A percentile compares a stretch with the other conserved stretches of the same genome.
These are phyloP conservation scores for Corbicula japonica DNA, from an alignment of 2,888 invertebrate genomes.

Conservation along the genomic window DNA sequence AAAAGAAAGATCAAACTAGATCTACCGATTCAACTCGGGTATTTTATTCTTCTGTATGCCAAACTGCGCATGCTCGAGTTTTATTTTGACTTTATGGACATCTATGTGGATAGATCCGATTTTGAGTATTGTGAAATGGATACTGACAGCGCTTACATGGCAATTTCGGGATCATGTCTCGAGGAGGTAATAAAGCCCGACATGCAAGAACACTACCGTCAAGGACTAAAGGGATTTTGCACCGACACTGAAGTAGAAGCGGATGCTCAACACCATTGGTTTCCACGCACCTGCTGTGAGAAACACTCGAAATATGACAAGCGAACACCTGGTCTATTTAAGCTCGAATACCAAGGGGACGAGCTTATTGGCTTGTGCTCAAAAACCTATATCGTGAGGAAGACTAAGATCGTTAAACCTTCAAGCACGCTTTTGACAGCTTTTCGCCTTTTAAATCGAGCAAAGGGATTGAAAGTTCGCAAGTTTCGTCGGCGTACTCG, in stretches of 20 bases:
- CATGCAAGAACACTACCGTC: conserved; percentile 21
- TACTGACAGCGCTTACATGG: conserved; percentile 65
- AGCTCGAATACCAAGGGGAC: too few relatives aligned
- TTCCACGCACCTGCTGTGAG: too few relatives aligned
- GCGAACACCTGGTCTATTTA: too few relatives aligned
- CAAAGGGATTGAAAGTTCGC: neutral
- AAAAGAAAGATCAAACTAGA: conserved; percentile 50
- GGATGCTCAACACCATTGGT: too few relatives aligned
- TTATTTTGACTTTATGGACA: conserved; percentile 64
- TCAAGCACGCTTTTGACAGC: neutral
- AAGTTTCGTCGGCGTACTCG: neutral
- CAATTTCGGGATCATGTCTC: conserved; percentile 40
- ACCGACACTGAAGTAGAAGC: too few relatives aligned
- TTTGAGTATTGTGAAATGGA: too few relatives aligned
- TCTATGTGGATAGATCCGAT: conserved; percentile 63
- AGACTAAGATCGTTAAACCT: too few relatives aligned
- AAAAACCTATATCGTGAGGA: too few relatives aligned
- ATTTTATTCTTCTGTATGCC: too few relatives aligned
- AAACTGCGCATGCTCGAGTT: too few relatives aligned
- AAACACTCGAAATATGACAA: conserved; percentile 43
- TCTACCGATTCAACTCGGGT: conserved; percentile 63
- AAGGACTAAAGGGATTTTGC: conserved; percentile 23
- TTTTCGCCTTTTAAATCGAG: conserved; percentile 18
- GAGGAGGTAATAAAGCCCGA: conserved; percentile 43
- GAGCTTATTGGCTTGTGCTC: too few relatives aligned